Conservation (phyloP, 2,113 vertebrate genomes). For the Carassius gibelio region DNA sequence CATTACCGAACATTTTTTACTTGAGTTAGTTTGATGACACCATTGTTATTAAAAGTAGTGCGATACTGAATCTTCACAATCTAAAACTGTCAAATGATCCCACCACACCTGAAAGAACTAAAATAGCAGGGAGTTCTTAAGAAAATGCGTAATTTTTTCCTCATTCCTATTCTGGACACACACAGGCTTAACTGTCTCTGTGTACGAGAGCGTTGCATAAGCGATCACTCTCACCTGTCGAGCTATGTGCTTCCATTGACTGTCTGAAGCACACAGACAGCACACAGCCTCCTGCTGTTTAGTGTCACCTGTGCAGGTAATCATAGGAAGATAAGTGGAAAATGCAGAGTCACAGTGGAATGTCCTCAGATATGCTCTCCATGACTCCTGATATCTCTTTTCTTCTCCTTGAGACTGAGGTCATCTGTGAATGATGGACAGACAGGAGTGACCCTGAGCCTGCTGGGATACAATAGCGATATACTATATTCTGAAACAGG, state of each 20-base stretch:
- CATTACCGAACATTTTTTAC: too few relatives aligned
- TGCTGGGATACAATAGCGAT: not conserved
- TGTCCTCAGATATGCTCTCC: not conserved
- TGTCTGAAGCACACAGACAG: not conserved
- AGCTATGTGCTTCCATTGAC: not conserved
- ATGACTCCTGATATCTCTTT: not conserved
- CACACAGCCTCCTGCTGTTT: slow-evolving; percentile 28
- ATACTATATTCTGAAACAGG: not conserved
- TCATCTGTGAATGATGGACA: not conserved
- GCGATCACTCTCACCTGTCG: not conserved
- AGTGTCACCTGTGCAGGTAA: slow-evolving; percentile 18
- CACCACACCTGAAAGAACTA: not conserved
- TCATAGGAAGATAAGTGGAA: not conserved
- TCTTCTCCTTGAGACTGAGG: slow-evolving; percentile 4
- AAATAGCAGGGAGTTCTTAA: not conserved
- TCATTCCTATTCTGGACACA: not conserved
- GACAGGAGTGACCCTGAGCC: not conserved
- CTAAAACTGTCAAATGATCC: too few relatives aligned
- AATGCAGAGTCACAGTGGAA: not conserved
- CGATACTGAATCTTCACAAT: not conserved
- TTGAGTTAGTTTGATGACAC: not conserved
- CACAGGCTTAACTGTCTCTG: not conserved
- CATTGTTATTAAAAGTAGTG: not conserved
- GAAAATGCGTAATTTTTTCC: not conserved
- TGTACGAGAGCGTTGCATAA: not conserved